A percentile compares a stretch with the other conserved stretches of the same genome.
These are phyloP conservation scores for Podiceps cristatus DNA, from an alignment of 2,113 vertebrate species.

Conservation along the genomic window DNA sequence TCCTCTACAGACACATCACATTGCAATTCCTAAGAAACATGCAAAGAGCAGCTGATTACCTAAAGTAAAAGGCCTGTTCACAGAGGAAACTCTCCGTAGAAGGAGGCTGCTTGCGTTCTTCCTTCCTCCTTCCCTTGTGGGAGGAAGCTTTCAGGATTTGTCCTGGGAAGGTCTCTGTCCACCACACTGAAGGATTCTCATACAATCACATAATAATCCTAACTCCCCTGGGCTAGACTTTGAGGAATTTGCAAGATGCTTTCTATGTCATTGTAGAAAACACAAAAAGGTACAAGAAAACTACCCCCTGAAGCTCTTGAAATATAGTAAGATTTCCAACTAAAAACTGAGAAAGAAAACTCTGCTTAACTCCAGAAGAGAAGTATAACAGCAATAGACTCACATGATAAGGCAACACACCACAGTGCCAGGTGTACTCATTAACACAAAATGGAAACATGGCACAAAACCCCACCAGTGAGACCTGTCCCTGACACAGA, in stretches of 20 bases:
- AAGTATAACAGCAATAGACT: background rate
- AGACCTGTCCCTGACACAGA: background rate
- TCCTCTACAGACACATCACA: constrained; percentile 98
- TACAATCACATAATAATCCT: background rate
- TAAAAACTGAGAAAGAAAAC: background rate
- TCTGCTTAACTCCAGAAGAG: background rate
- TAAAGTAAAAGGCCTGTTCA: constrained; percentile 43
- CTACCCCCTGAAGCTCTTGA: background rate
- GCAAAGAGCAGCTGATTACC: constrained; percentile 64
- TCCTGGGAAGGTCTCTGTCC: background rate
- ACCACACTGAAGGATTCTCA: background rate
- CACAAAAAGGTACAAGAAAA: constrained; percentile 12
- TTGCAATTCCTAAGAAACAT: constrained; percentile 90
- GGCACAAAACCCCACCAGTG: background rate
- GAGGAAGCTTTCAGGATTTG: background rate
- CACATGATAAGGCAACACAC: background rate
- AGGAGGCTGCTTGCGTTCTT: background rate
- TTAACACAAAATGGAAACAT: background rate
- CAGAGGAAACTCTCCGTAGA: background rate
- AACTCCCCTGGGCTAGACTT: background rate
- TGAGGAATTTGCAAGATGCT: background rate
- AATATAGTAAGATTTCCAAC: background rate
- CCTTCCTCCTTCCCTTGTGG: background rate
- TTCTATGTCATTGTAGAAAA: background rate
- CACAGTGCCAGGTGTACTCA: background rate